Percentiles rank a stretch among this genome's conserved stretches.
These are phyloP conservation scores for Tichodroma muraria DNA, from an alignment of 2,113 vertebrate species.

Conservation along the genomic window DNA sequence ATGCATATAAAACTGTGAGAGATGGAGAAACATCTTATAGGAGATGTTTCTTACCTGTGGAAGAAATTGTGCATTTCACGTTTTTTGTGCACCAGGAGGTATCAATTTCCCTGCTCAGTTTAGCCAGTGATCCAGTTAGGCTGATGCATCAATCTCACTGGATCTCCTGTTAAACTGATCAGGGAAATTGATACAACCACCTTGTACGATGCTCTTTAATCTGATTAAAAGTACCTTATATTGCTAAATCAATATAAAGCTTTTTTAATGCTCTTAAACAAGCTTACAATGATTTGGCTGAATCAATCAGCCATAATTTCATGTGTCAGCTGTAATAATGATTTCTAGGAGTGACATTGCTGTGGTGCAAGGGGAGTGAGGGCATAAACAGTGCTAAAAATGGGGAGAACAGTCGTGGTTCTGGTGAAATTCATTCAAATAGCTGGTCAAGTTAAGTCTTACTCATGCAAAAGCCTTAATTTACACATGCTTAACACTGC, in stretches of 20 bases:
- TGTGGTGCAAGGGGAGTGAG: neutral
- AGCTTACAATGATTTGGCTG: conserved; percentile 12
- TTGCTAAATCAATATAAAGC: conserved; percentile 47
- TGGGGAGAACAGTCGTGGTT: neutral
- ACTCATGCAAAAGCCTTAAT: neutral
- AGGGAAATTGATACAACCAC: neutral
- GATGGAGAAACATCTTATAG: neutral
- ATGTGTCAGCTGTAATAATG: neutral
- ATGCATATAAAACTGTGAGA: neutral
- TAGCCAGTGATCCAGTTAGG: neutral
- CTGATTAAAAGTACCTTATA: conserved; percentile 19
- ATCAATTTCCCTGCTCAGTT: neutral
- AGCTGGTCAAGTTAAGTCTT: neutral
- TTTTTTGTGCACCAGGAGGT: neutral
- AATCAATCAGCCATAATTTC: conserved; percentile 5
- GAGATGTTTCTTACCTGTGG: neutral
- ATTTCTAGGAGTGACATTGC: neutral
- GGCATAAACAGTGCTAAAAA: neutral
- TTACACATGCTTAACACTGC: neutral
- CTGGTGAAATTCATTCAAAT: neutral
- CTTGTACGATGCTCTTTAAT: conserved; percentile 6
- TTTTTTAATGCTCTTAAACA: conserved; percentile 51
- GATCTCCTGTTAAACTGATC: neutral
- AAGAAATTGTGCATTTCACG: neutral
- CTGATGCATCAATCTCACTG: neutral